phyloP scores from a whole-genome alignment of 2,797 vertebrate genomes.

The Gallirallus australis region DNA sequence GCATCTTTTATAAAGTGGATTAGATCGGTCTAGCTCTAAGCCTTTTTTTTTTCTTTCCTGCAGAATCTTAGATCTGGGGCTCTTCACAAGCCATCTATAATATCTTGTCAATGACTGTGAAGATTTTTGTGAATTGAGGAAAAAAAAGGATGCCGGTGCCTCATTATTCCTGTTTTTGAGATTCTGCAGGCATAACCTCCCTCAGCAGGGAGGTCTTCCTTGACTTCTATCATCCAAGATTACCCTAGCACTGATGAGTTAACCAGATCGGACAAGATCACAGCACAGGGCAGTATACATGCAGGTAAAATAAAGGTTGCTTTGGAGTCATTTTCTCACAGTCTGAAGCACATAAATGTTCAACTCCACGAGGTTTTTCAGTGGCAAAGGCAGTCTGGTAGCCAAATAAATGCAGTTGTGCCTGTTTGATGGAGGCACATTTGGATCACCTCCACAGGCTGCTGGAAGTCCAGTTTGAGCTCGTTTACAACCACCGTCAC shows the following conservation, averaged over 20 bases:
- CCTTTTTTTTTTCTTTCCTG: background rate
- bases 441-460: background rate
- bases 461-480: background rate
- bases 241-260: constrained; percentile 1
- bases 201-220: constrained; percentile 39
- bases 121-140: background rate
- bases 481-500: background rate
- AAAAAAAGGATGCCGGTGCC: background rate
- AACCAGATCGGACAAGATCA: constrained; percentile 68
- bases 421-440: background rate
- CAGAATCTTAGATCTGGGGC: background rate
- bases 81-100: background rate
- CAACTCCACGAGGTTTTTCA: background rate
- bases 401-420: background rate
- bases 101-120: background rate
- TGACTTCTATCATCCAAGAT: constrained; percentile 47
- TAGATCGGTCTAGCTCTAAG: background rate
- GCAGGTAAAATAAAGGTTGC: constrained; percentile 55
- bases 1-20: background rate
- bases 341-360: constrained; percentile 11
- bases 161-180: constrained; percentile 10
- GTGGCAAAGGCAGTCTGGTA: background rate
- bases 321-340: constrained; percentile 54
- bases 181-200: constrained; percentile 8
- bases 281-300: constrained; percentile 43